Evolutionary conservation across 2,888 invertebrate genomes (phyloP).

Genomic region (Chrysolina haemoptera): DNA sequence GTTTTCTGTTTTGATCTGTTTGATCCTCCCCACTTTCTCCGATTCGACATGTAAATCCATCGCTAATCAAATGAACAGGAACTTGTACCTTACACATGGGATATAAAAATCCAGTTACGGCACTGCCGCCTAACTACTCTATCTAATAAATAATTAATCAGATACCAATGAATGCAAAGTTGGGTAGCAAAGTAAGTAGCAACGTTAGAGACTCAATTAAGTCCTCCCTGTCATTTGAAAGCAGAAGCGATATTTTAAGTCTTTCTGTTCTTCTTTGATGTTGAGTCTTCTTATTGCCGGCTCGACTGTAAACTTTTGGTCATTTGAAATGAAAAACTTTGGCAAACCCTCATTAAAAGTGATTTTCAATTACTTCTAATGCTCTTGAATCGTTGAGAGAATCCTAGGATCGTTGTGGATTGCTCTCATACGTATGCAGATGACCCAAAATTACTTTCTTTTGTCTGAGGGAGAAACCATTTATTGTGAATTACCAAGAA

Average conservation of each 20-base stretch:
- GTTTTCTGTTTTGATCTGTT: too few relatives aligned
- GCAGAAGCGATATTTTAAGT: neutral
- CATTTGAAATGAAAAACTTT: conserved; percentile 54
- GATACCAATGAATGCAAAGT: conserved; percentile 14
- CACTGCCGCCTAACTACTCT: neutral
- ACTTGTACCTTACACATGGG: too few relatives aligned
- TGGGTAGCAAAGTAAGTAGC: conserved; percentile 1
- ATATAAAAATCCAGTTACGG: neutral
- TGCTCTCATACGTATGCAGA: conserved; percentile 47
- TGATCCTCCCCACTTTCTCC: too few relatives aligned
- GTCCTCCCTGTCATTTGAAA: neutral
- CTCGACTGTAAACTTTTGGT: conserved; percentile 37
- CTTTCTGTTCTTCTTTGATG: conserved; percentile 15
- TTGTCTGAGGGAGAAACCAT: neutral
- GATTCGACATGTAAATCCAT: too few relatives aligned
- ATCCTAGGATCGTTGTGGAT: conserved; percentile 42
- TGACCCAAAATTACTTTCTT: conserved; percentile 26
- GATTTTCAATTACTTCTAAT: conserved; percentile 56
- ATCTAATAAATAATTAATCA: conserved; percentile 19
- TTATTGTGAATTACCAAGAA: neutral
- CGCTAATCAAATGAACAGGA: too few relatives aligned
- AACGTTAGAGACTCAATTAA: conserved; percentile 13
- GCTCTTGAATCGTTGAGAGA: conserved; percentile 42
- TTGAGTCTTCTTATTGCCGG: conserved; percentile 6
- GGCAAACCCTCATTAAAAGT: conserved; percentile 53